These are phyloP conservation scores for Athetis lepigone DNA, from an alignment of 2,888 invertebrate species.

Conservation along the genomic window DNA sequence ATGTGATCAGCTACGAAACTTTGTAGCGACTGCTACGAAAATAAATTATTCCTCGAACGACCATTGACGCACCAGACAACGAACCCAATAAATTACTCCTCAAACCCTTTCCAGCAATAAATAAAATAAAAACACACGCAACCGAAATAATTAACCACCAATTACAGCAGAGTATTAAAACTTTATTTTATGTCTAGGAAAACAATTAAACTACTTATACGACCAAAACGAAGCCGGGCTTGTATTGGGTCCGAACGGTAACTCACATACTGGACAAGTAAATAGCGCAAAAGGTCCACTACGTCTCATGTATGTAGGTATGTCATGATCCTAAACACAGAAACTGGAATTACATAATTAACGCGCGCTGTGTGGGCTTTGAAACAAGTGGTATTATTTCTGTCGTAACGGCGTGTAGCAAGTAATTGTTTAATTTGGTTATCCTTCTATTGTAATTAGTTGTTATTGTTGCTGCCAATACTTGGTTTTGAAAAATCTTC, in stretches of 20 bases:
- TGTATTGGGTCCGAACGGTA: constrained; percentile 47
- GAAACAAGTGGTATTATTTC: too few species aligned
- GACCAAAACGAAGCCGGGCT: constrained; percentile 49
- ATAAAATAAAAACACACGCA: constrained; percentile 53
- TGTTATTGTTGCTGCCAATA: too few species aligned
- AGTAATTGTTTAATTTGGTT: too few species aligned
- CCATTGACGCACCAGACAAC: constrained; percentile 9
- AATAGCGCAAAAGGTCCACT: constrained; percentile 21
- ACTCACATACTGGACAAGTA: constrained; percentile 25
- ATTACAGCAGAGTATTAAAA: constrained; percentile 60
- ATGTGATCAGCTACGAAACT: constrained; percentile 4
- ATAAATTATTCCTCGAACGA: too few species aligned
- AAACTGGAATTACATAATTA: too few species aligned
- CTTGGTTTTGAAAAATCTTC: too few species aligned
- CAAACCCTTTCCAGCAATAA: constrained; percentile 40
- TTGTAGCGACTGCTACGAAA: constrained; percentile 19
- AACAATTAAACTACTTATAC: constrained; percentile 62
- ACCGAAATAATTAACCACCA: constrained; percentile 59
- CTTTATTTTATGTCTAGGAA: constrained; percentile 61
- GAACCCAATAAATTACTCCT: constrained; percentile 16
- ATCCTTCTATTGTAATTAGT: too few species aligned
- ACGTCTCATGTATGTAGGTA: background rate
- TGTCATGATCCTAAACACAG: too few species aligned
- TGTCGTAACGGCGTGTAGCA: too few species aligned
- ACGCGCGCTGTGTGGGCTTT: too few species aligned